Percentiles rank a stretch among this genome's conserved stretches.
phyloP scores from a whole-genome alignment of 2,888 invertebrate genomes.

The Folsomia manolachei region DNA sequence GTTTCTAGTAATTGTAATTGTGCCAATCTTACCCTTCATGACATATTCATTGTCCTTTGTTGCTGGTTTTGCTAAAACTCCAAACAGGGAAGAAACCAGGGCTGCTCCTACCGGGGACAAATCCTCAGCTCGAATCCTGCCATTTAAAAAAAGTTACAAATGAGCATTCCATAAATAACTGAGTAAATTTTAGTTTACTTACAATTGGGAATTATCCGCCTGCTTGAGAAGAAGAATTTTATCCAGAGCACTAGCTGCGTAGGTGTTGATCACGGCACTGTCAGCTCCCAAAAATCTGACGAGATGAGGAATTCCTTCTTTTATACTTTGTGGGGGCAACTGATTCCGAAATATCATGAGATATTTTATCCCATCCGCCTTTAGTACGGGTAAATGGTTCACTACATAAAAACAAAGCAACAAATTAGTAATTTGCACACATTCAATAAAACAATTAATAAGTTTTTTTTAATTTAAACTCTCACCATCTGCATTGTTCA shows the following conservation, averaged over 20 bases:
- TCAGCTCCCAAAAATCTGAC: constrained; percentile 72
- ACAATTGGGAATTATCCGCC: constrained; percentile 60
- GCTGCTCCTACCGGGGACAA: constrained; percentile 67
- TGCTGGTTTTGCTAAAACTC: constrained; percentile 67
- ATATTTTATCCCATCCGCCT: constrained; percentile 95
- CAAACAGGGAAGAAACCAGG: constrained; percentile 73
- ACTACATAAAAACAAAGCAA: constrained; percentile 60
- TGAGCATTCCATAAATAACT: constrained; percentile 1
- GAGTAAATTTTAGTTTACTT: constrained; percentile 52
- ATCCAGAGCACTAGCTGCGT: constrained; percentile 89
- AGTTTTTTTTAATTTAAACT: neutral
- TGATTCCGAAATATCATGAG: constrained; percentile 92
- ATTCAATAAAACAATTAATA: neutral
- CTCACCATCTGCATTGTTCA: constrained; percentile 70
- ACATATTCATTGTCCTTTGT: constrained; percentile 94
- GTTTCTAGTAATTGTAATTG: neutral
- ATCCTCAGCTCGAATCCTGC: constrained; percentile 62
- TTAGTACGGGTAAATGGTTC: constrained; percentile 82
- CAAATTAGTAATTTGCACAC: neutral
- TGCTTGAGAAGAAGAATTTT: constrained; percentile 76
- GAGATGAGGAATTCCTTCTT: constrained; percentile 72
- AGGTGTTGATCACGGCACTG: constrained; percentile 87
- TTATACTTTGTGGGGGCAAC: constrained; percentile 73
- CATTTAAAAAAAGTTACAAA: neutral
- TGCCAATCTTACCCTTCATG: constrained; percentile 73